Evolutionary conservation across 2,113 vertebrate genomes (phyloP), one percentile per base, ranked within the genome.

Genomic region (Euleptes europaea): DNA sequence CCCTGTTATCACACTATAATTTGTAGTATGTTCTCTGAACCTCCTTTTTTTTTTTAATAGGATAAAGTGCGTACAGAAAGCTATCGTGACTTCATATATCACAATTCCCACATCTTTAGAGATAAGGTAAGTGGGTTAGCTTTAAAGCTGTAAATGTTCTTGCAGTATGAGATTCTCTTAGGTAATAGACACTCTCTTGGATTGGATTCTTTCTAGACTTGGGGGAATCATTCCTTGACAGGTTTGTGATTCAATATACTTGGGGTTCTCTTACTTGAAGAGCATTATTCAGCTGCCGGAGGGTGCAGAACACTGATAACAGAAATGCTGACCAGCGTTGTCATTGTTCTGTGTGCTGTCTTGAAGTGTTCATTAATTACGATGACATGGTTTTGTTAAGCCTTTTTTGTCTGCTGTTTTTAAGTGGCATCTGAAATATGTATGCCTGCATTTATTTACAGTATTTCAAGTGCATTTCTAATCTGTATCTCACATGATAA

Each of bases 1-100:
- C 74, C 71, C 7, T 28, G 31, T 2, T 0, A 77, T 88, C 86
- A 75, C 21, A 33, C 0, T 1, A 1, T 54, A 1, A 57, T 3
- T 35, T 83, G 40, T 26, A 63, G 12, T 6, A 2, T 51, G 13
- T 79, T 7, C 67, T 88, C 0, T 83, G n/a, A 95, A 42, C 12
- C n/a, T 1, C 1, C 4, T 93, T 17, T 92, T 92, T 40, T 5
- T 35, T 65, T 81, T 2, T 1, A 74, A 79, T 89, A 99, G 99
- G 99, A 99, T 92, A 97, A 95, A 95, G 97, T 99, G 17, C 97
- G 98, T 65, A 99, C 98, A 0, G 98, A 98, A 94, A 97, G 97
- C 93, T 99, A 99, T 94, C 95, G 98, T 9, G 97, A 99, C 94
- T 99, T 99, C 96, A 97, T 99, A 92, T 98, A 97, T 92, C 92